These are phyloP conservation scores for Clavelina lepadiformis DNA, from an alignment of 23 tunicate species.

Conservation along the genomic window DNA sequence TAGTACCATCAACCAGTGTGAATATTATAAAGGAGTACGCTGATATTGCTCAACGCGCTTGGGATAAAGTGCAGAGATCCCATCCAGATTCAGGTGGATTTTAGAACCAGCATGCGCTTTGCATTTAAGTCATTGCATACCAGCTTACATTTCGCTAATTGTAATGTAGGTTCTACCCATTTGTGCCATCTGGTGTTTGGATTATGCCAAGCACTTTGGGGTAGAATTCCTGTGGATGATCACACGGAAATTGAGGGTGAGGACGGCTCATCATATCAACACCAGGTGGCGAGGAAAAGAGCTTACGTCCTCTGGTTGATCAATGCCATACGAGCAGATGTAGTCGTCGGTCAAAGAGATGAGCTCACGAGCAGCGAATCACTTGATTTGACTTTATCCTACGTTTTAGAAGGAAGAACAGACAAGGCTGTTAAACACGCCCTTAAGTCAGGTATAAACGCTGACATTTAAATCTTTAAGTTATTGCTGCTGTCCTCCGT, in stretches of 20 bases:
- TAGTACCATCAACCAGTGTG: constrained; percentile 31
- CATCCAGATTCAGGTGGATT: constrained; percentile 54
- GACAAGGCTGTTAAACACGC: constrained; percentile 55
- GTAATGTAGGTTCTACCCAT: constrained; percentile 34
- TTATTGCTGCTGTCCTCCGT: too few relatives aligned
- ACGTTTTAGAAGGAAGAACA: constrained; percentile 32
- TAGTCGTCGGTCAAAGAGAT: constrained; percentile 11
- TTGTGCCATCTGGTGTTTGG: constrained; percentile 48
- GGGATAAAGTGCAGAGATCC: constrained; percentile 22
- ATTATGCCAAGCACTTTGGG: constrained; percentile 73
- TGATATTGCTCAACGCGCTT: constrained; percentile 29
- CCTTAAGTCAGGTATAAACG: constrained; percentile 32
- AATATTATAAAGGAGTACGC: constrained; percentile 31
- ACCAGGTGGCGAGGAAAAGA: constrained; percentile 40
- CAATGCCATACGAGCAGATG: constrained; percentile 44
- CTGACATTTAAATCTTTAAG: too few relatives aligned
- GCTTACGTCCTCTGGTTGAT: constrained; percentile 43
- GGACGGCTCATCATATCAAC: constrained; percentile 18
- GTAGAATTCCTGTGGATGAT: constrained; percentile 13
- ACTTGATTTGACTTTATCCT: constrained; percentile 2
- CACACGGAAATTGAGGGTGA: not conserved
- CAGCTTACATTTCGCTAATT: too few relatives aligned
- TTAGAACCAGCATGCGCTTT: not conserved
- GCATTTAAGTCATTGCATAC: too few relatives aligned
- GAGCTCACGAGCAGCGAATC: not conserved